Evolutionary conservation across 35 echinoderm and acorn worm genomes (phyloP), one percentile per base, ranked within the genome.

Genomic region (Patiria miniata): DNA sequence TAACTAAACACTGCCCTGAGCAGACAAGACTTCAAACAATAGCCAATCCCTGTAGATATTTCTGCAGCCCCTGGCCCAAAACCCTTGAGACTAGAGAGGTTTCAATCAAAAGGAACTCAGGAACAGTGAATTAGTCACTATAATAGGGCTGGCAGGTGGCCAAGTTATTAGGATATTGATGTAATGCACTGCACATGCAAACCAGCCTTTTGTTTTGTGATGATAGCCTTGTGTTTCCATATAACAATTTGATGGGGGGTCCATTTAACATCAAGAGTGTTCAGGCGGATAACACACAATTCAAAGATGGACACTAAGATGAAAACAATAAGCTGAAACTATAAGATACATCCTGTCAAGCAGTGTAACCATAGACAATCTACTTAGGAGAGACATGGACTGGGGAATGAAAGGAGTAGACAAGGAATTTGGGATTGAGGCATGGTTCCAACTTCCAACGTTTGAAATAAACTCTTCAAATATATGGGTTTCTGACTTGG

Each of bases 91-190:
- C 21, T 23, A 0, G 65, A 69, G 32, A 69, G 65, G 34, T 26
- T 73, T 73, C 26, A 14, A 8, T 73, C 65, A 3, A 73, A 73
- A 73, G 61, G 65, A 73, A 73, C 65, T 9, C 65, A 73, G 65
- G 65, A 73, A 73, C 65, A 73, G 65, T 73, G 65, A 73, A 73
- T 73, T 73, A 73, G 65, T 73, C 30, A 73, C 65, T 34, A 26
- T 73, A 73, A 73, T 73, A 73, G 34, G 65, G 14, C 0, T 32
- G 65, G 65, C 65, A 73, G 65, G 65, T 73, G 65, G 65, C 65
- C 30, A 26, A 73, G 26, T 32, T 73, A 23, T 73, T 73, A 73
- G 30, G 65, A 73, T 73, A 73, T 73, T 73, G 65, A 73, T 73
- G 65, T 73, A 73, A 73, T 73, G 65, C 34, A 34, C 34, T 9